Evolutionary conservation across 1,140 invertebrate species (phyloP).

Genomic region (Mactra quadrangularis): DNA sequence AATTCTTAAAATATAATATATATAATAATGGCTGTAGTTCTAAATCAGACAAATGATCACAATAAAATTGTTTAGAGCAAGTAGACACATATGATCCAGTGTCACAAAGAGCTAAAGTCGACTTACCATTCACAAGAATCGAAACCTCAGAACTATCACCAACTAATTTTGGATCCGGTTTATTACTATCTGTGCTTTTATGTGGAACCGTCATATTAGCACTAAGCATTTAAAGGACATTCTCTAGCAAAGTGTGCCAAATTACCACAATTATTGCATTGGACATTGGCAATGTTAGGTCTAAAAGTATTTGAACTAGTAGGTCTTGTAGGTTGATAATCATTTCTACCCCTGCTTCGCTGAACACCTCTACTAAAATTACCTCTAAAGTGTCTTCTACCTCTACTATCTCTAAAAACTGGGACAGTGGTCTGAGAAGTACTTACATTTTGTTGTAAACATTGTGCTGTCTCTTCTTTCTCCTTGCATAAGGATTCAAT

Average conservation of each 20-base stretch:
- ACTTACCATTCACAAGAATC: not conserved
- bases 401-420: no score
- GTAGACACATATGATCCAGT: slow-evolving; percentile 26
- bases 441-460: not conserved
- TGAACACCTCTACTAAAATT: not conserved
- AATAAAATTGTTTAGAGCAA: slow-evolving; percentile 19
- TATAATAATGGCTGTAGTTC: not conserved
- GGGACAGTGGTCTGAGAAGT: not conserved
- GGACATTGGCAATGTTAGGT: not conserved
- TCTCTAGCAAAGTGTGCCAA: slow-evolving; percentile 11
- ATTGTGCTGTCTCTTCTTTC: not conserved
- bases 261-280: slow-evolving; percentile 1
- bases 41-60: slow-evolving; percentile 1
- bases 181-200: slow-evolving; percentile 9
- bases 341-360: not conserved
- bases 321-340: not conserved
- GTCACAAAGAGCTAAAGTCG: not conserved
- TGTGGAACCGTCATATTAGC: slow-evolving; percentile 10
- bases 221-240: slow-evolving; percentile 26
- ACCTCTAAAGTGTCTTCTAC: not conserved
- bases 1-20: slow-evolving; percentile 30
- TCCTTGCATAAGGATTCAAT: not conserved
- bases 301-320: slow-evolving; percentile 6
- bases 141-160: slow-evolving; percentile 1
- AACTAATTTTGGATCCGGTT: not conserved